Evolutionary conservation across 2,888 invertebrate genomes (phyloP).

Genomic region (Parnassius apollo): DNA sequence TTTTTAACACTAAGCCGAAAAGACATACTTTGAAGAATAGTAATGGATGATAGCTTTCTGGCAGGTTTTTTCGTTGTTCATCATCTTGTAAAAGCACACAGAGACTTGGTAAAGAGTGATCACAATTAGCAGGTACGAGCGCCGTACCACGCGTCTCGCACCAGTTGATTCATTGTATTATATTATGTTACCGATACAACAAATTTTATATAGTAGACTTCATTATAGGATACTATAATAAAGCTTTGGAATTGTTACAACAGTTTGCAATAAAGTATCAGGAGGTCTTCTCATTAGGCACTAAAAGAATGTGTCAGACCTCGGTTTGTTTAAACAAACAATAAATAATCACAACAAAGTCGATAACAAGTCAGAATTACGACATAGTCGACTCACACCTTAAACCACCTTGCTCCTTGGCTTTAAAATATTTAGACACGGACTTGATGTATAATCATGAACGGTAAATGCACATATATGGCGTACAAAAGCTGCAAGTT

Average conservation of each 20-base stretch:
- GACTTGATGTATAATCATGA: neutral
- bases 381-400: conserved; percentile 61
- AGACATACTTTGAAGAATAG: too few relatives aligned
- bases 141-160: too few relatives aligned
- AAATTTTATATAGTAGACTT: neutral
- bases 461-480: neutral
- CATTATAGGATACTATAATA: neutral
- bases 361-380: conserved; percentile 68
- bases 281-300: conserved; percentile 29
- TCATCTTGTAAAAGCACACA: too few relatives aligned
- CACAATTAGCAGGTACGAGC: too few relatives aligned
- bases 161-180: too few relatives aligned
- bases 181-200: neutral
- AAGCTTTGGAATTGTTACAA: conserved; percentile 18
- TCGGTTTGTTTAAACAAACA: conserved; percentile 49
- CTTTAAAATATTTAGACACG: conserved; percentile 21
- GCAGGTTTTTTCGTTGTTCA: too few relatives aligned
- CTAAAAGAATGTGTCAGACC: conserved; percentile 29
- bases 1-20: too few relatives aligned
- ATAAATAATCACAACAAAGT: conserved; percentile 59
- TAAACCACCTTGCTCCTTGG: conserved; percentile 38
- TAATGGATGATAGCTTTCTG: too few relatives aligned
- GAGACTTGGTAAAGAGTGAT: too few relatives aligned
- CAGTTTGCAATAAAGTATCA: conserved; percentile 28
- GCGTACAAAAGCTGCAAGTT: neutral